Percentiles rank a stretch among this genome's conserved stretches.
phyloP scores from a whole-genome alignment of 2,797 vertebrate genomes.

The Tokudaia muenninki region DNA sequence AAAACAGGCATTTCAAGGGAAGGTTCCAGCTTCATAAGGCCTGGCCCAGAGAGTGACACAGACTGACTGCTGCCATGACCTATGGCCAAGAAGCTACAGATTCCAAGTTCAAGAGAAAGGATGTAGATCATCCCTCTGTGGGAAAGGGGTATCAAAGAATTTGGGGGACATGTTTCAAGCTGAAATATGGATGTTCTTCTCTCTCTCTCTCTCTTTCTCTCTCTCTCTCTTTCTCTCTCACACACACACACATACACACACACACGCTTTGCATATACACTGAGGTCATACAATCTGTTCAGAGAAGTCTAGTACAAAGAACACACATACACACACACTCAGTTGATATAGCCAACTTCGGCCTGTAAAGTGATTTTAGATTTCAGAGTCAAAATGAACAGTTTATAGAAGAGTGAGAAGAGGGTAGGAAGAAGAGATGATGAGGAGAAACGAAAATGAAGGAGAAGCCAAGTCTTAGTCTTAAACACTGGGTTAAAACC shows the following conservation, averaged over 20 bases:
- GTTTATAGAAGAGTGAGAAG: background rate
- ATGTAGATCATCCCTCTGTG: background rate
- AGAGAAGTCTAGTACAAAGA: background rate
- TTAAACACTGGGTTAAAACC: background rate
- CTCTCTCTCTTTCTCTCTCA: too few species aligned
- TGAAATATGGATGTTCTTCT: too few species aligned
- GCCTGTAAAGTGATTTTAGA: background rate
- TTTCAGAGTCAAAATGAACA: background rate
- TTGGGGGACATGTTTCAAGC: too few species aligned
- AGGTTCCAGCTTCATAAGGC: background rate
- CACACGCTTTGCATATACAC: too few species aligned
- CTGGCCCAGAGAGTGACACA: background rate
- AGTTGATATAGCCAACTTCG: too few species aligned
- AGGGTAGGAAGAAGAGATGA: background rate
- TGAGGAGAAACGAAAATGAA: background rate
- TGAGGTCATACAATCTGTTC: too few species aligned
- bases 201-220: too few species aligned
- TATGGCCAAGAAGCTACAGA: background rate
- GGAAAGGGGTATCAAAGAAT: background rate
- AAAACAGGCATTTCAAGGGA: background rate
- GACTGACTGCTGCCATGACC: background rate
- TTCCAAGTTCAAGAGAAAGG: background rate
- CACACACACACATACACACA: too few species aligned
- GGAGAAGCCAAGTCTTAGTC: background rate
- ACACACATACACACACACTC: background rate